phyloP scores from a whole-genome alignment of 2,113 vertebrate species.

The Willisornis vidua region DNA sequence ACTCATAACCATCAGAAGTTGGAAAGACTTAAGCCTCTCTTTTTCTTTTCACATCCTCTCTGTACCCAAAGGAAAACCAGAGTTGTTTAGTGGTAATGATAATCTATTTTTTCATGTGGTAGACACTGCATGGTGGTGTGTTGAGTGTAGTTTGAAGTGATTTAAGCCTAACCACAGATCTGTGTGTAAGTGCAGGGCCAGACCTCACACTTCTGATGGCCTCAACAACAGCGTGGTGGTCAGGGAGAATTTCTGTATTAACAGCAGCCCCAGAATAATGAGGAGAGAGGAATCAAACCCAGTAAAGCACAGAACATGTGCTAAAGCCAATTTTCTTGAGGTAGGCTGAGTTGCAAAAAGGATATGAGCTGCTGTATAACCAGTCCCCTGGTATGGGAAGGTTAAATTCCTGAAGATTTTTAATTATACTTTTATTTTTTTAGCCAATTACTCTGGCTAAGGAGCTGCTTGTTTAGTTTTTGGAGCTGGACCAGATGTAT shows the following conservation, averaged over 20 bases:
- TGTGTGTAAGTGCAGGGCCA: background rate
- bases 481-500: background rate
- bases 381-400: background rate
- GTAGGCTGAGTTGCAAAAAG: background rate
- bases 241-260: background rate
- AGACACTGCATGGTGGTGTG: background rate
- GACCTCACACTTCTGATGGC: background rate
- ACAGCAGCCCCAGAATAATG: background rate
- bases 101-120: fast-evolving
- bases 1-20: background rate
- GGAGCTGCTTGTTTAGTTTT: background rate
- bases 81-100: background rate
- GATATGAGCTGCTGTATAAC: background rate
- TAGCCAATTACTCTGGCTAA: background rate
- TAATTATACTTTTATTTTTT: background rate
- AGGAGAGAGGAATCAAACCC: background rate
- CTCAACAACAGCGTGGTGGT: fast-evolving
- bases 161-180: background rate
- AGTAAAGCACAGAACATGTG: background rate
- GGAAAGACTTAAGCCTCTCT: background rate
- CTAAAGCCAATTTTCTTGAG: background rate
- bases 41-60: background rate
- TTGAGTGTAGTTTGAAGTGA: background rate
- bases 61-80: background rate
- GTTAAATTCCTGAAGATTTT: background rate